Conservation (phyloP, 1,140 invertebrate species). For the Polyergus mexicanus region DNA sequence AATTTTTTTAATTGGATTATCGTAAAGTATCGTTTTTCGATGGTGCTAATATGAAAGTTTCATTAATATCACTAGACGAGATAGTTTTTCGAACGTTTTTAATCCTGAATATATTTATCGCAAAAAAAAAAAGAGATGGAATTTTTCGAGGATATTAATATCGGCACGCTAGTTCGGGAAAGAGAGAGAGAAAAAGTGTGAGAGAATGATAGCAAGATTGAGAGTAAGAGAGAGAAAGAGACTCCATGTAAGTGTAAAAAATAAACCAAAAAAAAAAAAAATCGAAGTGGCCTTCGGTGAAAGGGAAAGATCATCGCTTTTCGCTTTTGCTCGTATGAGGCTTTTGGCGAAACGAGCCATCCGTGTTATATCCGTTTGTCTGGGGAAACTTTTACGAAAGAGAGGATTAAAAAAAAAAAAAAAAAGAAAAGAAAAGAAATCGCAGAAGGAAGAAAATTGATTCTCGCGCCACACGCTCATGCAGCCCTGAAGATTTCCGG, state of each 20-base stretch:
- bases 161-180: constrained; percentile 61
- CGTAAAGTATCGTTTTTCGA: constrained; percentile 14
- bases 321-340: constrained; percentile 73
- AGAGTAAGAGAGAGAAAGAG: constrained; percentile 56
- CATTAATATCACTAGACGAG: constrained; percentile 25
- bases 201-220: constrained; percentile 23
- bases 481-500: constrained; percentile 52
- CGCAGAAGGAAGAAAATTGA: constrained; percentile 43
- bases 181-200: neutral
- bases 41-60: constrained; percentile 20
- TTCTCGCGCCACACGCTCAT: constrained; percentile 61
- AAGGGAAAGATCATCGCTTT: constrained; percentile 81
- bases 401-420: constrained; percentile 46
- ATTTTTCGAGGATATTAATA: constrained; percentile 19
- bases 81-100: constrained; percentile 2
- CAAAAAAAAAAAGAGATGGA: neutral
- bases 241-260: constrained; percentile 83
- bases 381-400: constrained; percentile 63
- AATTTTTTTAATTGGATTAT: constrained; percentile 26
- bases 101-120: neutral
- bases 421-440: constrained; percentile 67
- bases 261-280: constrained; percentile 79
- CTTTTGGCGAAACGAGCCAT: constrained; percentile 63
- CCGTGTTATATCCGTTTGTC: constrained; percentile 66
- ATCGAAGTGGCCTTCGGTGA: constrained; percentile 85